phyloP scores from a whole-genome alignment of 2,797 vertebrate species.

The Pseudochirops corinnae region DNA sequence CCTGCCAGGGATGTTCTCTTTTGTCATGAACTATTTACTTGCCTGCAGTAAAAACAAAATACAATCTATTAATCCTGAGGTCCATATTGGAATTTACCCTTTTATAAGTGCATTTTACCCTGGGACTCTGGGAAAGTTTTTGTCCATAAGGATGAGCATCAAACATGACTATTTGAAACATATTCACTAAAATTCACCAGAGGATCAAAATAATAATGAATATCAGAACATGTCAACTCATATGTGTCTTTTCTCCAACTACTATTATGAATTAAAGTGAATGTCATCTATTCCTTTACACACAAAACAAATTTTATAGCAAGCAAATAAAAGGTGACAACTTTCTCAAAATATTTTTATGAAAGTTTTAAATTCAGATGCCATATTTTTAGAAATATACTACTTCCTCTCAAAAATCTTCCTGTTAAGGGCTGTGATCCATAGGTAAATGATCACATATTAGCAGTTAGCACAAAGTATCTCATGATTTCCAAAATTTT shows the following conservation, averaged over 20 bases:
- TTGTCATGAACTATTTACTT: neutral
- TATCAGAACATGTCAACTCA: neutral
- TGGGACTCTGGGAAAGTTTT: neutral
- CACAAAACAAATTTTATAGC: constrained; percentile 33
- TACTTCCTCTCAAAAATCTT: neutral
- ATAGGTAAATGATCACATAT: neutral
- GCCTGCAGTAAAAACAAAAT: neutral
- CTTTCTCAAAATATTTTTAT: neutral
- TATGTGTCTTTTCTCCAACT: constrained; percentile 43
- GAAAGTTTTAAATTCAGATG: neutral
- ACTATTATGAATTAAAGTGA: neutral
- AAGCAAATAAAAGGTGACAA: neutral
- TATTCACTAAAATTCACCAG: neutral
- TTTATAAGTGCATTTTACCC: constrained; percentile 5
- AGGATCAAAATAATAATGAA: constrained; percentile 15
- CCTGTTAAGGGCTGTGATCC: neutral
- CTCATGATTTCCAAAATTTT: constrained; percentile 16
- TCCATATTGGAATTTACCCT: neutral
- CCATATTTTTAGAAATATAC: neutral
- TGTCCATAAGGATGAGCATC: neutral
- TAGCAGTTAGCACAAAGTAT: constrained; percentile 9
- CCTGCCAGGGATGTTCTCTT: neutral
- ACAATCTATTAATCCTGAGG: neutral
- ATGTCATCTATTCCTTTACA: constrained; percentile 20
- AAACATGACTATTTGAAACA: neutral